These are phyloP conservation scores for Drosophila pseudotalamancana DNA, from an alignment of 2,888 invertebrate species.

Conservation along the genomic window DNA sequence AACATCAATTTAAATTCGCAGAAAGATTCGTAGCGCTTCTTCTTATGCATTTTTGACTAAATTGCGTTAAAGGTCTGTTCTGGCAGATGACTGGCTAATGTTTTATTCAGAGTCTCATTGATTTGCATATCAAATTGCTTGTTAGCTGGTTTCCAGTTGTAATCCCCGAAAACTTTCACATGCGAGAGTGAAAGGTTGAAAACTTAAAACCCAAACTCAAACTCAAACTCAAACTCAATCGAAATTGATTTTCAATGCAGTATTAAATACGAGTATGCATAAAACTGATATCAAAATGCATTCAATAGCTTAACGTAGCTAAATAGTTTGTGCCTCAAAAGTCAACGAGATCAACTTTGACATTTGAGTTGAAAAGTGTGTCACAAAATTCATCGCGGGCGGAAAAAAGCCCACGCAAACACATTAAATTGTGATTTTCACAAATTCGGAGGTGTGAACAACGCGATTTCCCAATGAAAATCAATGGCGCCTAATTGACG, in stretches of 20 bases:
- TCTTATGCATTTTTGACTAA: slow-evolving; percentile 32
- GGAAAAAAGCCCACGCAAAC: slow-evolving; percentile 43
- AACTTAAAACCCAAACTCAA: background rate
- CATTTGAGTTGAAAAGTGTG: slow-evolving; percentile 53
- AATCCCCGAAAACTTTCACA: slow-evolving; percentile 57
- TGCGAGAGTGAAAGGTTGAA: slow-evolving; percentile 53
- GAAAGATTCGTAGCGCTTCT: slow-evolving; percentile 38
- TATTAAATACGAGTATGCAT: background rate
- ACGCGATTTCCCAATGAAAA: slow-evolving; percentile 22
- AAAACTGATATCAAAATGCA: background rate
- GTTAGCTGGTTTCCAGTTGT: slow-evolving; percentile 51
- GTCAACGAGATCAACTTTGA: slow-evolving; percentile 52
- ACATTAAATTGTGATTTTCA: slow-evolving; percentile 1
- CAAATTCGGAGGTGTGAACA: slow-evolving; percentile 53
- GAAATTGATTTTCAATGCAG: slow-evolving; percentile 15
- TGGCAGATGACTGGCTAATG: slow-evolving; percentile 50
- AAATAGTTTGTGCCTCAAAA: background rate
- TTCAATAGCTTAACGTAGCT: background rate
- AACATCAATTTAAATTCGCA: slow-evolving; percentile 28
- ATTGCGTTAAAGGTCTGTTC: slow-evolving; percentile 44
- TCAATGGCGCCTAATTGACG: slow-evolving; percentile 16
- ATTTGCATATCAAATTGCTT: slow-evolving; percentile 75
- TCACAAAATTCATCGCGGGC: slow-evolving; percentile 38
- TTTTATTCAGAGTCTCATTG: slow-evolving; percentile 62
- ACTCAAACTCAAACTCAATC: background rate